These are phyloP conservation scores for Eudiplozoon nipponicum DNA, from an alignment of 2,888 invertebrate genomes.

Conservation along the genomic window DNA sequence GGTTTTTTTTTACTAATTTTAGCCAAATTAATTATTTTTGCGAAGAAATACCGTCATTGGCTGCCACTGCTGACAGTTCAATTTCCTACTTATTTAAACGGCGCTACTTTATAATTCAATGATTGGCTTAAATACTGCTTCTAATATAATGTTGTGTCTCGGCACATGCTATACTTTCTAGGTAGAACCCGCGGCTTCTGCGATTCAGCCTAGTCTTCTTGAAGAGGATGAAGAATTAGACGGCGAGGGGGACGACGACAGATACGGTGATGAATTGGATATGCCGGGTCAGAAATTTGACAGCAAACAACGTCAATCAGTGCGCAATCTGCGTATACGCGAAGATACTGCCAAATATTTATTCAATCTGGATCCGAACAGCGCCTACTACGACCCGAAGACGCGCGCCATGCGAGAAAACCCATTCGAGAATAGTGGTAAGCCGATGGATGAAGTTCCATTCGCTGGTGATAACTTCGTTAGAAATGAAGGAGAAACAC, in stretches of 20 bases:
- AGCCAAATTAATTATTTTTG: too few relatives aligned
- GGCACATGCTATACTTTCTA: too few relatives aligned
- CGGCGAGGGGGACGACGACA: constrained; percentile 44
- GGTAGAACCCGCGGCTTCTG: not conserved
- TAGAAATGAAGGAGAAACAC: constrained; percentile 66
- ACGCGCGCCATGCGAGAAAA: constrained; percentile 90
- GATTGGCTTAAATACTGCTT: too few relatives aligned
- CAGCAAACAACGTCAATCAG: constrained; percentile 88
- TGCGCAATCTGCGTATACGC: constrained; percentile 72
- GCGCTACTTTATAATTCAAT: too few relatives aligned
- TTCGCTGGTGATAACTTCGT: constrained; percentile 69
- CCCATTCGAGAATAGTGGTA: constrained; percentile 35
- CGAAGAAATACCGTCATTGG: too few relatives aligned
- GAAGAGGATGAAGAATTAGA: constrained; percentile 2
- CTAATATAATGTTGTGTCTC: too few relatives aligned
- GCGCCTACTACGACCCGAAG: constrained; percentile 93
- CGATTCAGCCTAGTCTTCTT: not conserved
- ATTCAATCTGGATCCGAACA: constrained; percentile 70
- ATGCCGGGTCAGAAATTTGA: constrained; percentile 99
- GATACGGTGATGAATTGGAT: constrained; percentile 33
- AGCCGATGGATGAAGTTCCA: constrained; percentile 12
- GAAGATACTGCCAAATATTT: constrained; percentile 97
- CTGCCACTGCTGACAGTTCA: too few relatives aligned
- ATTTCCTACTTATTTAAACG: too few relatives aligned
- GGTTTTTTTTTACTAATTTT: too few relatives aligned